Conservation (phyloP, 2,797 vertebrate genomes). For the Tenualosa thibaudeaui region DNA sequence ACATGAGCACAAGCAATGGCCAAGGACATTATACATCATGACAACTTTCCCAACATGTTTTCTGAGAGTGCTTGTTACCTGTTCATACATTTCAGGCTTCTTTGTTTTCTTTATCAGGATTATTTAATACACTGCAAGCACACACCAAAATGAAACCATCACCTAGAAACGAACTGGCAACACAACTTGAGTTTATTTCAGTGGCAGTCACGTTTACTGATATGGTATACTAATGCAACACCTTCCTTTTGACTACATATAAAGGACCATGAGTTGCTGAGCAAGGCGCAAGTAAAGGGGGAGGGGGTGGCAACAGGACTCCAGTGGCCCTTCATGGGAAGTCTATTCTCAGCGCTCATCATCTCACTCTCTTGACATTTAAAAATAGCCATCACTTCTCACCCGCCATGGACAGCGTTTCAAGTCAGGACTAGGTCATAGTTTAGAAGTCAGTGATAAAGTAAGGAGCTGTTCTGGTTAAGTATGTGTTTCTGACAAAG, state of each 20-base stretch:
- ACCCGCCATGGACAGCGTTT: constrained; percentile 64
- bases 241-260: constrained; percentile 29
- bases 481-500: neutral
- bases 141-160: neutral
- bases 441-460: constrained; percentile 56
- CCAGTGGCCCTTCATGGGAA: constrained; percentile 56
- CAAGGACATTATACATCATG: neutral
- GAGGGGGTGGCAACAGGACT: constrained; percentile 61
- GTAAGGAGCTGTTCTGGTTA: neutral
- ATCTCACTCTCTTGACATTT: constrained; percentile 66
- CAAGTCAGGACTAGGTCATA: constrained; percentile 61
- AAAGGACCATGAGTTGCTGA: constrained; percentile 59
- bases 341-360: constrained; percentile 67
- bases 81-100: neutral
- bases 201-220: neutral
- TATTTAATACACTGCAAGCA: neutral
- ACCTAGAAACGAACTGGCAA: neutral
- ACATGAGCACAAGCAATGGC: neutral
- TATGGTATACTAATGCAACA: neutral
- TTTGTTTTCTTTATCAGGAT: neutral
- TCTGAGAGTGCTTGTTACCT: neutral
- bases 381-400: constrained; percentile 72
- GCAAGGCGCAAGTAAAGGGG: constrained; percentile 50
- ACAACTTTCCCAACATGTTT: too few species aligned
- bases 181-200: neutral